Percentiles rank a stretch among this genome's conserved stretches.
These are phyloP conservation scores for Callopanchax toddi DNA, from an alignment of 2,113 vertebrate species.

Conservation along the genomic window DNA sequence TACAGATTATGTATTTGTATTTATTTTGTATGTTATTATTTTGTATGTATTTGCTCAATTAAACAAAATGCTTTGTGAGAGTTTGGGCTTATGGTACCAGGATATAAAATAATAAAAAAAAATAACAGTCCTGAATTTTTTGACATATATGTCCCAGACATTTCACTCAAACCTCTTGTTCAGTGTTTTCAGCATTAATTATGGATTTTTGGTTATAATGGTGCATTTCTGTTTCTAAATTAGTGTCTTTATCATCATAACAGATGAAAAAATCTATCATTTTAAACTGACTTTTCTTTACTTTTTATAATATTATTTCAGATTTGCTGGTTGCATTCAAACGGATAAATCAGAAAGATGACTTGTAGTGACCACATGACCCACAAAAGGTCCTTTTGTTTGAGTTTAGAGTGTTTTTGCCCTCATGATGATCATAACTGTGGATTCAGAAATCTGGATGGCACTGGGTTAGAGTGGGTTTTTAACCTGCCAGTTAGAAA, in stretches of 20 bases:
- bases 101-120: constrained; percentile 4
- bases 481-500: too few relatives aligned
- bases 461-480: neutral
- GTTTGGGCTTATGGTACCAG: neutral
- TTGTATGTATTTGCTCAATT: too few relatives aligned
- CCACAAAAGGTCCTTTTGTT: neutral
- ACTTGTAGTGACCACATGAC: neutral
- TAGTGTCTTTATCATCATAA: neutral
- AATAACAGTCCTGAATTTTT: neutral
- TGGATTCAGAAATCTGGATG: neutral
- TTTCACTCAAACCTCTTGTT: neutral
- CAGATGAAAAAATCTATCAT: neutral
- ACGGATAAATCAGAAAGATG: neutral
- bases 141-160: neutral
- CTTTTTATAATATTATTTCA: neutral
- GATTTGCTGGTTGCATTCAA: constrained; percentile 21
- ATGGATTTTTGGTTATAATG: constrained; percentile 3
- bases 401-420: neutral
- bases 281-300: neutral
- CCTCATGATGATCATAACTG: neutral
- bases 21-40: too few relatives aligned
- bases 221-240: neutral
- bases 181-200: constrained; percentile 3
- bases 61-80: too few relatives aligned
- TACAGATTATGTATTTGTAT: too few relatives aligned